Percentiles rank a stretch among this genome's conserved stretches.
Evolutionary conservation across 2,113 vertebrate species (phyloP).

Genomic region (Heloderma charlesbogerti): DNA sequence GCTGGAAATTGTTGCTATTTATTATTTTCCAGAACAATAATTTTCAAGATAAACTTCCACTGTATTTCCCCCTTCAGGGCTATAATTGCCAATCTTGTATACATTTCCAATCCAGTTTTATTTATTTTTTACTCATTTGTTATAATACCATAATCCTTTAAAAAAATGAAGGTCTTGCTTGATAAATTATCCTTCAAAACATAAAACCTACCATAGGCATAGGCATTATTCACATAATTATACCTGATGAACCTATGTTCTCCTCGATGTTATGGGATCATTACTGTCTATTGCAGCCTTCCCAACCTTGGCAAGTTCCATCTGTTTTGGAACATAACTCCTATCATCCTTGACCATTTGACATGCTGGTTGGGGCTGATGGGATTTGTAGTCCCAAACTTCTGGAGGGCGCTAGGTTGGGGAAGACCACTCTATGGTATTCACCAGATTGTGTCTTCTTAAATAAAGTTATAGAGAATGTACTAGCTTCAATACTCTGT

Average conservation of each 20-base stretch:
- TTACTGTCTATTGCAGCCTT: not conserved
- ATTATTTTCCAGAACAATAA: not conserved
- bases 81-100: not conserved
- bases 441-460: fast-evolving
- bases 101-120: not conserved
- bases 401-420: too few species aligned
- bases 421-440: not conserved
- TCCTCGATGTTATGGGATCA: not conserved
- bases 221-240: not conserved
- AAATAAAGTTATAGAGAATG: not conserved
- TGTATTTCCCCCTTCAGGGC: not conserved
- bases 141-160: not conserved
- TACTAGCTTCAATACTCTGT: not conserved
- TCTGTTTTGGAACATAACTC: too few species aligned
- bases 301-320: too few species aligned
- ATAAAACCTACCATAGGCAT: not conserved
- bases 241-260: not conserved
- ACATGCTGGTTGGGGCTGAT: too few species aligned
- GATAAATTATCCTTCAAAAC: not conserved
- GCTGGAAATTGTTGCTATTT: not conserved
- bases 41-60: not conserved
- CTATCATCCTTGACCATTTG: too few species aligned
- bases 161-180: not conserved
- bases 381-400: too few species aligned
- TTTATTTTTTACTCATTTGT: not conserved